Conservation (phyloP, 2,113 vertebrate genomes). For the Zeus faber region DNA sequence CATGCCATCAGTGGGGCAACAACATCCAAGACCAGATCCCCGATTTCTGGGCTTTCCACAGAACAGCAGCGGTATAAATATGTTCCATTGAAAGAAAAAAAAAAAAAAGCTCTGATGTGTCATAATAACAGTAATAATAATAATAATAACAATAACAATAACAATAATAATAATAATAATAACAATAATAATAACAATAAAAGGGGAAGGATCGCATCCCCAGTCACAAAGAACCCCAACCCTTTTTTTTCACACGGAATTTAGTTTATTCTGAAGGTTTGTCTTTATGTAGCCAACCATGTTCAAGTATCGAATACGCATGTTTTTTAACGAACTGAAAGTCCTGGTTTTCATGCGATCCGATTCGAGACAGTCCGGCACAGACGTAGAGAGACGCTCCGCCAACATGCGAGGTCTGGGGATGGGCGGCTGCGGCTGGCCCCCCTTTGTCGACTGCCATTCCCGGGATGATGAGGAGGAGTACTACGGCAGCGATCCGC, state of each 20-base stretch:
- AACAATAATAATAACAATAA: constrained; percentile 21
- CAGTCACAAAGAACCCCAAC: background rate
- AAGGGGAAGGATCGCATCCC: background rate
- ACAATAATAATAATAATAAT: constrained; percentile 24
- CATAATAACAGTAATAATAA: constrained; percentile 30
- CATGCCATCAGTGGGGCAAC: constrained; percentile 65
- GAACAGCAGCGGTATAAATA: constrained; percentile 8
- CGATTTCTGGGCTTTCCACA: constrained; percentile 27
- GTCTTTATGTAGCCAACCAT: constrained; percentile 78
- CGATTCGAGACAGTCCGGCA: constrained; percentile 81
- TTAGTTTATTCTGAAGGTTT: constrained; percentile 24
- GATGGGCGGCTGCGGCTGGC: constrained; percentile 89
- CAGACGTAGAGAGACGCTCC: constrained; percentile 75
- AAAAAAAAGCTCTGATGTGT: no score
- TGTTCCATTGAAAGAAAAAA: constrained; percentile 3
- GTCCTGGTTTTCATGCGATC: constrained; percentile 92
- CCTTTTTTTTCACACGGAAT: constrained; percentile 19
- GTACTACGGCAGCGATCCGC: constrained; percentile 83
- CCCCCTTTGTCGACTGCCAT: constrained; percentile 80
- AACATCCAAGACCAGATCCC: constrained; percentile 29
- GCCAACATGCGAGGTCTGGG: constrained; percentile 77
- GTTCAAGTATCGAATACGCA: constrained; percentile 96
- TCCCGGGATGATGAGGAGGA: constrained; percentile 82
- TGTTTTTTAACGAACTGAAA: constrained; percentile 96
- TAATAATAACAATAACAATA: constrained; percentile 24